Evolutionary conservation across 92 coral and sea anemone species (phyloP).

Genomic region (Umimayanthus kanabou): DNA sequence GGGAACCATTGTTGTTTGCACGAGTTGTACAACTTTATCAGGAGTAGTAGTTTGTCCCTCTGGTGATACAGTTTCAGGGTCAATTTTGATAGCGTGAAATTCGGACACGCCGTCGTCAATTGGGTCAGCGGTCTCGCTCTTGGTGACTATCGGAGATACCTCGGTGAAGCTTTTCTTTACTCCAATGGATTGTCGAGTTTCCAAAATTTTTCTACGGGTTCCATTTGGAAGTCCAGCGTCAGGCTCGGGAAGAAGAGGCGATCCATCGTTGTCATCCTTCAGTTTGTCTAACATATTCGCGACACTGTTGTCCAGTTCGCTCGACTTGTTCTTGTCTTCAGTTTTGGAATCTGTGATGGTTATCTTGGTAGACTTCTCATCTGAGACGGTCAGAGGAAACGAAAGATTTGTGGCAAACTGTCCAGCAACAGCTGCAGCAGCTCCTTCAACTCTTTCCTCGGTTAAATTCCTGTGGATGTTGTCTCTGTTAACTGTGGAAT

Average conservation of each 20-base stretch:
- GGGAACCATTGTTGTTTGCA: conserved; percentile 26
- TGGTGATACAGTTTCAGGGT: conserved; percentile 2
- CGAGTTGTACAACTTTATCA: conserved; percentile 20
- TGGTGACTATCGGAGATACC: not conserved
- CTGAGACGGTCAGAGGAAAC: conserved; percentile 77
- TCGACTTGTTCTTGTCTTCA: conserved; percentile 24
- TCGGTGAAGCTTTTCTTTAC: conserved; percentile 18
- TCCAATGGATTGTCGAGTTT: conserved; percentile 19
- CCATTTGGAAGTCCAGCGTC: conserved; percentile 28
- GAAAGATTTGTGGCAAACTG: conserved; percentile 70
- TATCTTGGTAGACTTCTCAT: conserved; percentile 45
- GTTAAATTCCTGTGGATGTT: conserved; percentile 21
- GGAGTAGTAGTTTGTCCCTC: conserved; percentile 4
- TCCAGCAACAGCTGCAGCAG: conserved; percentile 7
- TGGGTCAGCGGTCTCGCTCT: conserved; percentile 42
- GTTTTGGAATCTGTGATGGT: conserved; percentile 47
- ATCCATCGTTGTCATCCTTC: not conserved
- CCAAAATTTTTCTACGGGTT: conserved; percentile 26
- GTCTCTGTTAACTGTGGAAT: conserved; percentile 44
- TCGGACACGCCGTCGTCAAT: conserved; percentile 55
- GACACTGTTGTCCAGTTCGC: conserved; percentile 49
- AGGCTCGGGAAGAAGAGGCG: conserved; percentile 2
- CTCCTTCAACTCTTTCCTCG: conserved; percentile 5
- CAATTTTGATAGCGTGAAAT: conserved; percentile 56
- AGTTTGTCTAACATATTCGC: conserved; percentile 43